Evolutionary conservation across 2,888 invertebrate genomes (phyloP).

Genomic region (Agyllia agylla): DNA sequence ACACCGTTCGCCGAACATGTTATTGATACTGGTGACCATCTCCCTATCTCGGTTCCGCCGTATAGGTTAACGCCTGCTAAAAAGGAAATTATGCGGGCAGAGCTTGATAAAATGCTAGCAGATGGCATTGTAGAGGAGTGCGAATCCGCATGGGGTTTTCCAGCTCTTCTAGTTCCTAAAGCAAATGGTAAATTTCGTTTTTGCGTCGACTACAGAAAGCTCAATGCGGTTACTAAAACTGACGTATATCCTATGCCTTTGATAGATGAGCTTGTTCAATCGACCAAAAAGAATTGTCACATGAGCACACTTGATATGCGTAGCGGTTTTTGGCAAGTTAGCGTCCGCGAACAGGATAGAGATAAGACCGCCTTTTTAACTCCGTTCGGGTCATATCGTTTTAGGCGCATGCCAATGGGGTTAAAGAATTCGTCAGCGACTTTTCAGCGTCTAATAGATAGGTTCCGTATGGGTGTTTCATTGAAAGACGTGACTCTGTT

Average conservation of each 20-base stretch:
- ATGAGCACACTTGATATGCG: constrained; percentile 81
- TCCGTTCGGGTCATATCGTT: neutral
- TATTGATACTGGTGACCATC: neutral
- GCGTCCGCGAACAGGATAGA: constrained; percentile 52
- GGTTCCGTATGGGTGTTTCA: neutral
- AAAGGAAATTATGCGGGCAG: neutral
- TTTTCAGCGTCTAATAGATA: neutral
- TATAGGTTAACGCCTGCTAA: neutral
- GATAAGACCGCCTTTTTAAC: constrained; percentile 78
- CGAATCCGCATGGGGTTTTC: constrained; percentile 62
- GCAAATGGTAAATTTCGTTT: constrained; percentile 31
- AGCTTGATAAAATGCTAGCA: neutral
- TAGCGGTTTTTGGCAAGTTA: constrained; percentile 82
- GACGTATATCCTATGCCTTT: constrained; percentile 19
- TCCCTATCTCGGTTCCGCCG: neutral
- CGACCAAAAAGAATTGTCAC: neutral
- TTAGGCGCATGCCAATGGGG: neutral
- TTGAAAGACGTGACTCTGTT: neutral
- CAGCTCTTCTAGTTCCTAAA: constrained; percentile 53
- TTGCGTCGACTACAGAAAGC: constrained; percentile 52
- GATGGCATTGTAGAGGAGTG: constrained; percentile 80
- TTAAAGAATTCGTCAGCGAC: neutral
- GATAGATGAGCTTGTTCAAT: neutral
- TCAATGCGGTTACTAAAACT: constrained; percentile 50
- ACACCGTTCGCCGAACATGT: constrained; percentile 4